Evolutionary conservation across 92 coral and sea anemone species (phyloP), one percentile per base, ranked within the genome.

Genomic region (Porites lobata): DNA sequence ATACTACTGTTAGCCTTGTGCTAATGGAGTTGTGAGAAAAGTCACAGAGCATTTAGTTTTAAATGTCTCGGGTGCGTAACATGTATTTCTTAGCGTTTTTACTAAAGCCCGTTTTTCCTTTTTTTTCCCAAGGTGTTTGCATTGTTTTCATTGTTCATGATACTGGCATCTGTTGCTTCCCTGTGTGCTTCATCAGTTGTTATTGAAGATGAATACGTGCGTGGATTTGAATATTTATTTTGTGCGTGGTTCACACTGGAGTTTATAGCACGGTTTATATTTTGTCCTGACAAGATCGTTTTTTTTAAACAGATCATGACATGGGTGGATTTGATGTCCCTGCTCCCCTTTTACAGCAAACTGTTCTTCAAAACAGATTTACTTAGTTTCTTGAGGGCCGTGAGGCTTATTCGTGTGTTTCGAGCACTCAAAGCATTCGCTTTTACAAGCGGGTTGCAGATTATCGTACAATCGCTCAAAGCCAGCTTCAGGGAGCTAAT

Each of bases 161-260:
- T 97, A 38, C 47, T 97, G 67, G 88, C 93, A 1, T 97, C 99
- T 24, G 98, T 95, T 59, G 62, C 90, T 1, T 74, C 96, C 47
- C 94, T 97, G 96, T 97, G 99, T 47, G 91, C 94, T n/a, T 88
- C 82, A 52, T 93, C 98, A 0, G 88, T 98, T 14, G 85, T 91
- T 11, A 80, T 70, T 12, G 62, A 95, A 9, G n/a, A 87, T 63
- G 2, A 38, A 1, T 88, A 78, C 72, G 64, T 76, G 50, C 70
- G 17, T 2, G 57, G 75, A 1, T 80, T 92, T 13, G 98, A 98
- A 51, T 86, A 89, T 50, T 71, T 88, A 47, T 98, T 96, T 72
- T 96, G 99, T 77, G 92, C 94, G 1, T 96, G 95, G 96, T 98
- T 98, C 74, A 94, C 99, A 0, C 79, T 98, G n/a, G 99, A 98